Base-by-base conservation (phyloP, 2,797 vertebrate genomes). In the Hylomyscus alleni region DNA sequence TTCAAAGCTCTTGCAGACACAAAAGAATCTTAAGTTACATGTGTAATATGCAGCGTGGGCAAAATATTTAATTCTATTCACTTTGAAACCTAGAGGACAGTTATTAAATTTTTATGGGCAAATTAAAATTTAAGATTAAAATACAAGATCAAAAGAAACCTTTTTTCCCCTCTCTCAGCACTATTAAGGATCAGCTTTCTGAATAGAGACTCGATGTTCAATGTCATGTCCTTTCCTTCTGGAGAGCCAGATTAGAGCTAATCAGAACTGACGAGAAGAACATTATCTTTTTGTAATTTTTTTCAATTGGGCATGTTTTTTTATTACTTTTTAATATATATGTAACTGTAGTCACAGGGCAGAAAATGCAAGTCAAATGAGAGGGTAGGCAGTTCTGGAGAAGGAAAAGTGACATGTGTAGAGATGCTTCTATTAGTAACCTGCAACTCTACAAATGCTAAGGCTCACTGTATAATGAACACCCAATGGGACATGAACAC, bases 61-160 rank as follows among this genome's bases (percentile, higher is more conserved):
- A 98, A 98, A 99, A 98, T 98, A 98, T 98, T 98, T 98, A 98
- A 93, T 97, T 94, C 96, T 97, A 96, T 99, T 99, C 98, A 98
- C 98, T 99, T 99, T 99, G 98, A 99, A 99, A 99, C 97, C 97
- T 98, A 97, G 97, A 98, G 99, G 99, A 99, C 98, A 98, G 97
- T 99, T 99, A 99, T 99, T 99, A 99, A 99, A 98, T 98, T 99
- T 99, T 99, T 98, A 99, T 99, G 97, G 98, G 97, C 98, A 98
- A 99, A 99, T 99, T 99, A 99, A 98, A 99, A 99, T 99, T 99
- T 99, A 99, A 99, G 99, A 99, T 99, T 98, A 98, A 99, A 99
- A 99, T 97, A 98, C 98, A 98, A 98, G 99, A 99, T 99, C 98
- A 99, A 99, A 99, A 99, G 99, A 98, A 99, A 98, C 96, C 93